Evolutionary conservation across 2,888 invertebrate species (phyloP).

Genomic region (Peribatodes rhomboidaria): DNA sequence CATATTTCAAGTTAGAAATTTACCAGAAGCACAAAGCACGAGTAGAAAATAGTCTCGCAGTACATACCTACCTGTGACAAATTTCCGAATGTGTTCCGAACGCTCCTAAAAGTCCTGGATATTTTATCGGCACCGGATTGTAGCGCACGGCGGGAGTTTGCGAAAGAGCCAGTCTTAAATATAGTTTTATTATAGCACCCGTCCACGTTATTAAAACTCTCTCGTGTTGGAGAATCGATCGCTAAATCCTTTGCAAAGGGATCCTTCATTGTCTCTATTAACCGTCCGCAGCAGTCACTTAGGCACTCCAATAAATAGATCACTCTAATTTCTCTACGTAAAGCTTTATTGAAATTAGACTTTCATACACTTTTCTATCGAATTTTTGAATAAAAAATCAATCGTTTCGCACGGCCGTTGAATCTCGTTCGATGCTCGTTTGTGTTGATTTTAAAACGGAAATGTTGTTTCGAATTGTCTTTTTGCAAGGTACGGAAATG

Average conservation of each 20-base stretch:
- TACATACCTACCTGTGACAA: slow-evolving; percentile 89
- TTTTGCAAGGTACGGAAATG: slow-evolving; percentile 15
- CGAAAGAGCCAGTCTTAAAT: slow-evolving; percentile 81
- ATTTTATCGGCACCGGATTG: slow-evolving; percentile 90
- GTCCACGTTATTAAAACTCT: slow-evolving; percentile 76
- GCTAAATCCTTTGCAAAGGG: slow-evolving; percentile 75
- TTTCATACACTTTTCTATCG: slow-evolving; percentile 58
- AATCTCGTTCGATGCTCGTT: slow-evolving; percentile 24
- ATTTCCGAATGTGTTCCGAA: slow-evolving; percentile 89
- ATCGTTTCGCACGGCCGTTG: slow-evolving; percentile 61
- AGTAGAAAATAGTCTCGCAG: background rate
- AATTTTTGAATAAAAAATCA: slow-evolving; percentile 54
- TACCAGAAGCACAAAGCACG: background rate
- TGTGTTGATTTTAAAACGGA: slow-evolving; percentile 51
- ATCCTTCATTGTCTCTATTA: slow-evolving; percentile 71
- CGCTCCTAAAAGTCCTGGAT: slow-evolving; percentile 88
- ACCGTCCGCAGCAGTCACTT: background rate
- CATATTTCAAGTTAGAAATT: slow-evolving; percentile 4
- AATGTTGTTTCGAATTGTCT: slow-evolving; percentile 5
- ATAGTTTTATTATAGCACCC: slow-evolving; percentile 79
- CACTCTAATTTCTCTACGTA: slow-evolving; percentile 29
- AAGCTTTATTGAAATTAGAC: slow-evolving; percentile 41
- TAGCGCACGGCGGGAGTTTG: slow-evolving; percentile 88
- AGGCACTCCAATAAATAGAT: slow-evolving; percentile 8
- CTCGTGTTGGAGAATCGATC: slow-evolving; percentile 79